phyloP scores from a whole-genome alignment of 2,888 invertebrate genomes.

The Zaprionus lineosus region DNA sequence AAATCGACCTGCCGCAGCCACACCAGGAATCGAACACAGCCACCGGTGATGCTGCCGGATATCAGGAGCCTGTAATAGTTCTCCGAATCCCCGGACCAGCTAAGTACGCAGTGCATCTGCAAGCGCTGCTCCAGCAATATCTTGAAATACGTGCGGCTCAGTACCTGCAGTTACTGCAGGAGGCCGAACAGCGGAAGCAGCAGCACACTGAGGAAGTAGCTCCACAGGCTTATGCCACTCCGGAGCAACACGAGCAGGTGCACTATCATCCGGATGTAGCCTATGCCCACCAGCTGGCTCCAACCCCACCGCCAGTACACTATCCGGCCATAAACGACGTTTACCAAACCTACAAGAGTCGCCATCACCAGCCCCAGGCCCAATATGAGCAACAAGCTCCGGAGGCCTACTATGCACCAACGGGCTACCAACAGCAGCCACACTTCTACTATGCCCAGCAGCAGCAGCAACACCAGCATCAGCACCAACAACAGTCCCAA shows the following conservation, averaged over 20 bases:
- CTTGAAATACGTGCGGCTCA: conserved; percentile 82
- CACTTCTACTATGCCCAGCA: conserved; percentile 76
- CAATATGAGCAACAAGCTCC: conserved; percentile 52
- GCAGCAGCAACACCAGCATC: too few species aligned
- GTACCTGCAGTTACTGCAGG: conserved; percentile 80
- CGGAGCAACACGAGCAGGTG: conserved; percentile 45
- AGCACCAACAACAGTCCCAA: conserved; percentile 48
- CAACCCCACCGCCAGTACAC: conserved; percentile 58
- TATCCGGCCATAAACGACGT: conserved; percentile 79
- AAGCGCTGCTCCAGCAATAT: conserved; percentile 81
- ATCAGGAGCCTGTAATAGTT: conserved; percentile 82
- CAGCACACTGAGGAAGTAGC: conserved; percentile 30
- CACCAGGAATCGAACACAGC: conserved; percentile 20
- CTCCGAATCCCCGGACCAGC: conserved; percentile 82
- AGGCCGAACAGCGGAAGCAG: conserved; percentile 76
- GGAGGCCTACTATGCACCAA: conserved; percentile 52
- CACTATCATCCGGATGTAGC: conserved; percentile 62
- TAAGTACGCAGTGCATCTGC: conserved; percentile 82
- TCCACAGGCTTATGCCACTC: conserved; percentile 32
- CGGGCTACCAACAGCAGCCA: conserved; percentile 56
- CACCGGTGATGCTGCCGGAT: conserved; percentile 35
- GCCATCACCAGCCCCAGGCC: conserved; percentile 61
- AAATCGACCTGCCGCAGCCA: conserved; percentile 63
- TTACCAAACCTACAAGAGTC: conserved; percentile 78
- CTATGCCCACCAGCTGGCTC: conserved; percentile 62